Base-by-base conservation (phyloP, 2,113 vertebrate genomes). In the Caretta caretta region DNA sequence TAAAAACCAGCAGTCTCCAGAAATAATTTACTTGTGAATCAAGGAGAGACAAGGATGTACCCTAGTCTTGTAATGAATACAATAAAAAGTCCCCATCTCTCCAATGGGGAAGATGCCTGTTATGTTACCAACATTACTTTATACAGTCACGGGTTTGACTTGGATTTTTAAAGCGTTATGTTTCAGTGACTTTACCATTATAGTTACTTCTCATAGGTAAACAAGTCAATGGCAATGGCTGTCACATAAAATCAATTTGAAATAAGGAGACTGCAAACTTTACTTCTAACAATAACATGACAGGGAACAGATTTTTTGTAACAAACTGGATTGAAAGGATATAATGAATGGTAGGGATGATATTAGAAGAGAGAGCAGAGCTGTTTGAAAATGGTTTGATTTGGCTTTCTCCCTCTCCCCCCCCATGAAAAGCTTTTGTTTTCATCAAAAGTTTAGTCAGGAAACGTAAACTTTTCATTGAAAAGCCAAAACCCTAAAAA, bases 231-330 rank as follows among this genome's bases (percentile, higher is more conserved):
- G 88, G 50, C 62, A 81, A 72, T 4, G 83, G 50, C 57, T 92
- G 76, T 65, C 90, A 93, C 5, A 27, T 79, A 92, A 93, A 72
- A 91, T 83, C 80, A 96, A 78, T 54, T 86, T 65, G 85, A 92
- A 94, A 65, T 82, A 69, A 3, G 14, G 49, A 35, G 62, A 49
- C 62, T 92, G 83, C 69, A 93, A 31, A 46, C 92, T 96, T 83
- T 59, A 49, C 24, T 90, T 62, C 12, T 62, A 46, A 94, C 92
- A 88, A 85, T 29, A 80, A 76, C 16, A n/a, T 8, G 62, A 35
- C 19, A 46, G 22, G 72, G n/a, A 72, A 72, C n/a, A 1, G 14
- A 72, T 93, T 82, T 93, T 65, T 92, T 83, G 87, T 94, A 92
- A 80, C n/a, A 72, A 59, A 6, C 56, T 0, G 0, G n/a, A 46